Percentiles rank a stretch among this genome's conserved stretches.
Conservation (phyloP, 1,140 invertebrate genomes). For the Drosophila nasuta region DNA sequence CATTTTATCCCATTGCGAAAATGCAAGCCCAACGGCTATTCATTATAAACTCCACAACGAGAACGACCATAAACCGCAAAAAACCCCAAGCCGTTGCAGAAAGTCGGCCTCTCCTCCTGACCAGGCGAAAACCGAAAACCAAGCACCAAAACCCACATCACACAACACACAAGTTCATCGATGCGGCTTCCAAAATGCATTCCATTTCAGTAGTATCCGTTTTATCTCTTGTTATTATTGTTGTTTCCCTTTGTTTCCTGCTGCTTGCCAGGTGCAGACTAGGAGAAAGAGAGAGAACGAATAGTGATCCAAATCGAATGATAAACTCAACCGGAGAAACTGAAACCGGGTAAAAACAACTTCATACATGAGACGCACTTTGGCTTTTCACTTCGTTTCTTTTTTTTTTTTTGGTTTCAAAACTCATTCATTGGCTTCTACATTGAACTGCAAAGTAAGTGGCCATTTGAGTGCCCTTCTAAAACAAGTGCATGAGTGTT, state of each 20-base stretch:
- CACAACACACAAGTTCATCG: slow-evolving; percentile 46
- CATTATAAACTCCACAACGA: slow-evolving; percentile 57
- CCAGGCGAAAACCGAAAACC: slow-evolving; percentile 15
- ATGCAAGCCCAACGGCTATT: slow-evolving; percentile 51
- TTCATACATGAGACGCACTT: slow-evolving; percentile 9
- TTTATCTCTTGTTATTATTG: slow-evolving; percentile 26
- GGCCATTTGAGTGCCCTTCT: slow-evolving; percentile 11
- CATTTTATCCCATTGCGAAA: slow-evolving; percentile 34
- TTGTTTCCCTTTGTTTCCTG: slow-evolving; percentile 20
- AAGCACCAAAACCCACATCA: neutral
- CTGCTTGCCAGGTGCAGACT: neutral
- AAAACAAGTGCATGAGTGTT: neutral
- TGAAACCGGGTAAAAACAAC: neutral
- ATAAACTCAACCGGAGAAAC: neutral
- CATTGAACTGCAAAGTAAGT: slow-evolving; percentile 15
- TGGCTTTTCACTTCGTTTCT: neutral
- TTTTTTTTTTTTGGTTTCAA: slow-evolving; percentile 4
- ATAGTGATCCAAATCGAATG: neutral
- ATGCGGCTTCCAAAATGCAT: slow-evolving; percentile 52
- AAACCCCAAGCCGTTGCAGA: slow-evolving; percentile 16
- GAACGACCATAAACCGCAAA: slow-evolving; percentile 31
- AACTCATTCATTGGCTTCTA: slow-evolving; percentile 12
- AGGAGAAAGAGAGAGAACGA: neutral
- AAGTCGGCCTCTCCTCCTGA: slow-evolving; percentile 15
- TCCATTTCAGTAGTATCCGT: slow-evolving; percentile 45